Conservation (phyloP, 2,113 vertebrate species). For the Oncorhynchus clarkii region DNA sequence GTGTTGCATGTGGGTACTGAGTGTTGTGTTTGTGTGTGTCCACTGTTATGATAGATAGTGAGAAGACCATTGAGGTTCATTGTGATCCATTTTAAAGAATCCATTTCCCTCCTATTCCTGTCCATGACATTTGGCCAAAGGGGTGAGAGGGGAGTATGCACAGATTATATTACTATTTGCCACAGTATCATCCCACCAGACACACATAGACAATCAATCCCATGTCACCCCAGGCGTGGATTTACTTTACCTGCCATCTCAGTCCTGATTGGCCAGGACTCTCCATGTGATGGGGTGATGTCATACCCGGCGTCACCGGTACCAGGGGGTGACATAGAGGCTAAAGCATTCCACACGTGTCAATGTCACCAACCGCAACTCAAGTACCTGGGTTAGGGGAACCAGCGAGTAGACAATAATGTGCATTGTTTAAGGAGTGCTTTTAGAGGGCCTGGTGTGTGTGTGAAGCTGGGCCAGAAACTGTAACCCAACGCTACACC, state of each 20-base stretch:
- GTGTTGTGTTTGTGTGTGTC: neutral
- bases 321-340: slow-evolving; percentile 17
- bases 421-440: slow-evolving; percentile 27
- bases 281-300: neutral
- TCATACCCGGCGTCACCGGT: neutral
- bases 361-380: neutral
- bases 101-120: neutral
- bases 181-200: slow-evolving; percentile 11
- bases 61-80: slow-evolving; percentile 6
- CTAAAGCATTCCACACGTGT: slow-evolving; percentile 14
- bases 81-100: neutral
- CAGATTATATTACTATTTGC: slow-evolving; percentile 23
- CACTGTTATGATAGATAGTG: slow-evolving; percentile 1
- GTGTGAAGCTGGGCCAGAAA: slow-evolving; percentile 10
- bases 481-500: slow-evolving; percentile 10
- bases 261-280: slow-evolving; percentile 12
- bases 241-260: slow-evolving; percentile 9
- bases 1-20: slow-evolving; percentile 12
- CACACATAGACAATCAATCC: slow-evolving; percentile 28
- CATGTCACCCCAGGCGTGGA: slow-evolving; percentile 23
- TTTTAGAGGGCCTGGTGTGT: slow-evolving; percentile 17
- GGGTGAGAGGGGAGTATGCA: neutral
- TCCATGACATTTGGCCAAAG: slow-evolving; percentile 3
- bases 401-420: slow-evolving; percentile 14
- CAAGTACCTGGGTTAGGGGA: neutral